phyloP scores from a whole-genome alignment of 2,888 invertebrate species.

The Alitta virens region DNA sequence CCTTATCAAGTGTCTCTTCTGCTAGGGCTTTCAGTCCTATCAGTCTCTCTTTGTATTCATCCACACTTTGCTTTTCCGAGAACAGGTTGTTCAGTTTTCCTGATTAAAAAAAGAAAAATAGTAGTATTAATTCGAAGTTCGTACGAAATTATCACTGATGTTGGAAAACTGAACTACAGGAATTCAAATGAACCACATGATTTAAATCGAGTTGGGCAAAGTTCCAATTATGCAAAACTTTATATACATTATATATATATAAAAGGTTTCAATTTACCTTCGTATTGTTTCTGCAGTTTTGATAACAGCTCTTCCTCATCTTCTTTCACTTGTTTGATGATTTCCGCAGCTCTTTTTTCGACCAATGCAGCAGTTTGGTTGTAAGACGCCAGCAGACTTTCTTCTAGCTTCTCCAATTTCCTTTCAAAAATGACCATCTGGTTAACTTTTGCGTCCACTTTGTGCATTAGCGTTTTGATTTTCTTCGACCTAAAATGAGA shows the following conservation, averaged over 20 bases:
- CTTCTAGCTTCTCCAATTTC: slow-evolving; percentile 1
- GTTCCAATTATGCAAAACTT: too few relatives aligned
- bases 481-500: slow-evolving; percentile 6
- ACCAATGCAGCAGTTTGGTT: slow-evolving; percentile 1
- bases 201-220: too few relatives aligned
- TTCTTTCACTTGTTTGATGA: background rate
- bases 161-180: too few relatives aligned
- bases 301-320: slow-evolving; percentile 4
- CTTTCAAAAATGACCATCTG: slow-evolving; percentile 1
- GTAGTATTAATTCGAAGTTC: too few relatives aligned
- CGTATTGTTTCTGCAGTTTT: background rate
- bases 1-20: background rate
- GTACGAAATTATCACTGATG: too few relatives aligned
- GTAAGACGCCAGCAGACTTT: background rate
- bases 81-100: background rate
- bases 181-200: too few relatives aligned
- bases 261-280: too few relatives aligned
- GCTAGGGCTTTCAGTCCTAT: background rate
- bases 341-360: background rate
- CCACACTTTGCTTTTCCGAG: background rate
- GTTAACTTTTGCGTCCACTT: background rate
- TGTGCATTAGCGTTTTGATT: slow-evolving; percentile 3
- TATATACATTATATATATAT: too few relatives aligned
- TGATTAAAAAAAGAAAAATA: too few relatives aligned
- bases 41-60: background rate